Evolutionary conservation across 2,888 invertebrate species (phyloP), one percentile per base, ranked within the genome.

Genomic region (Dicranocentrus wangi): DNA sequence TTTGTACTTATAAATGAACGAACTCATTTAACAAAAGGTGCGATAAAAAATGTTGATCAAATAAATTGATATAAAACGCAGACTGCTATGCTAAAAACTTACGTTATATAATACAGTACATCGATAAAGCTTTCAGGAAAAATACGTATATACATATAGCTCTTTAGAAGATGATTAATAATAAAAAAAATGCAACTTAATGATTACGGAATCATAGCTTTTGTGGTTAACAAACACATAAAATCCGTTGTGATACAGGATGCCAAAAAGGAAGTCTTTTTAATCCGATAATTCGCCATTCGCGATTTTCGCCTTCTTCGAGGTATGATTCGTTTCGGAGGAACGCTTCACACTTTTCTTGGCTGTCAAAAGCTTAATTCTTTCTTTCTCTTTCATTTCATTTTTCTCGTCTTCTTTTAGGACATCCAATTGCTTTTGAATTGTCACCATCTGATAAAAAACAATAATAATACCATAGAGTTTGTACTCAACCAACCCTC

Each of bases 161-260:
- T 47, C 39, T 7, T 32, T 32, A 32, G 32, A 32, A 32, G 32
- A 32, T 32, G 32, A 32, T 32, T 32, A 32, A 32, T 32, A 32
- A n/a, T n/a, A 32, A 32, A 32, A 10, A 32, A 32, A 10, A 7
- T 32, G 32, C 32, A 32, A 32, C 10, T 32, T 7, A 32, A 32
- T 32, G 32, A 32, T 3, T 32, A 10, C 3, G 10, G 32, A 32
- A 7, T 32, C 32, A 32, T 32, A 7, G 32, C 10, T 10, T 7
- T 32, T 32, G 10, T 32, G 32, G 10, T 10, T 32, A 32, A 32
- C 32, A 32, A 32, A 3, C 10, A 3, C 10, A 32, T 32, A 32
- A 10, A n/a, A n/a, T n/a, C n/a, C n/a, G n/a, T n/a, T n/a, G n/a
- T n/a, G 70, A 53, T 70, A 69, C 39, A 58, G 15, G 70, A 58